phyloP scores from a whole-genome alignment of 2,888 invertebrate species.

The Scaptomyza polygonia region DNA sequence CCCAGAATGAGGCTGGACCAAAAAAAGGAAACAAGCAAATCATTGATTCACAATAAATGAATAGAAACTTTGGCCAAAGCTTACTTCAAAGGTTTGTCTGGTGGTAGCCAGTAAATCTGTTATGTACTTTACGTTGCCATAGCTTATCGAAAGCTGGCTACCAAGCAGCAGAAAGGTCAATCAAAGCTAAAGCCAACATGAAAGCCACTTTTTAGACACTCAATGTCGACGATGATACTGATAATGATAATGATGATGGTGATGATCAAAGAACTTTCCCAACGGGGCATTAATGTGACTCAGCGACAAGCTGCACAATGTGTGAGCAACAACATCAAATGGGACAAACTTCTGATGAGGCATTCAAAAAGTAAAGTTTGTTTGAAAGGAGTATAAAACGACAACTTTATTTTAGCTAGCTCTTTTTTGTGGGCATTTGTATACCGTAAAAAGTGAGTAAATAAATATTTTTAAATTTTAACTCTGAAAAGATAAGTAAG shows the following conservation, averaged over 20 bases:
- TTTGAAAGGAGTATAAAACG: neutral
- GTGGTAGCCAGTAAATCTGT: conserved; percentile 23
- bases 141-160: conserved; percentile 14
- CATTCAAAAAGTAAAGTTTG: conserved; percentile 9
- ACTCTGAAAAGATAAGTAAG: neutral
- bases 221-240: conserved; percentile 24
- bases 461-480: neutral
- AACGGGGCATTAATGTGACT: conserved; percentile 38
- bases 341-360: conserved; percentile 10
- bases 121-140: conserved; percentile 24
- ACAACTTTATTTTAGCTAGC: neutral
- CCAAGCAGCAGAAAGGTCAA: conserved; percentile 20
- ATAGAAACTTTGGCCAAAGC: conserved; percentile 22
- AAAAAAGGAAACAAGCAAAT: neutral
- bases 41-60: conserved; percentile 5
- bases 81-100: conserved; percentile 55
- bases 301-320: conserved; percentile 6
- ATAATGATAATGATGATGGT: conserved; percentile 21
- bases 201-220: conserved; percentile 37
- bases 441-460: neutral
- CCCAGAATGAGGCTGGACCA: conserved; percentile 10
- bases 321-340: neutral
- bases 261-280: conserved; percentile 55
- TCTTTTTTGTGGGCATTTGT: neutral
- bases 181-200: conserved; percentile 17